Evolutionary conservation across 2,113 vertebrate genomes (phyloP).

Genomic region (Galemys pyrenaicus): DNA sequence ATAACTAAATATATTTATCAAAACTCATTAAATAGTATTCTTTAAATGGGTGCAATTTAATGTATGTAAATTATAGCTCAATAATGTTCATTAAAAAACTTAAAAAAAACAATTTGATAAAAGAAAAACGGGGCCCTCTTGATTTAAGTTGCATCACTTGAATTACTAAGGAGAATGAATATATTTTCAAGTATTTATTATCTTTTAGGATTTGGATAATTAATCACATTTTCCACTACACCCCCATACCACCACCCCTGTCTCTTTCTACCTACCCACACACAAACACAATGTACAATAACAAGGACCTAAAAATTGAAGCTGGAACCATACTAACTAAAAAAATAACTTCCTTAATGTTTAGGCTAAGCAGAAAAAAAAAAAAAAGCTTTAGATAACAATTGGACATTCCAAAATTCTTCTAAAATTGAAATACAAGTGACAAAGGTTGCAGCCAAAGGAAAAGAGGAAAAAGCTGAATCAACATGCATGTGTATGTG

Average conservation of each 20-base stretch:
- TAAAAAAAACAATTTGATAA: not conserved
- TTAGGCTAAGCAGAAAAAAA: constrained; percentile 27
- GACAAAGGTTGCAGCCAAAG: not conserved
- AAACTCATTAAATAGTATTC: too few relatives aligned
- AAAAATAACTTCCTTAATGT: constrained; percentile 24
- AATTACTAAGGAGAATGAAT: not conserved
- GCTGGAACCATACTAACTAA: not conserved
- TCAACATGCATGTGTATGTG: not conserved
- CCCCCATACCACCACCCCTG: not conserved
- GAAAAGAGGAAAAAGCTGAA: not conserved
- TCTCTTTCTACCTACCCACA: not conserved
- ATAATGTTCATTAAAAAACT: too few relatives aligned
- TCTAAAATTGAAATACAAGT: not conserved
- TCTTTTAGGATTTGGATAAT: not conserved
- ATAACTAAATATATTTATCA: too few relatives aligned
- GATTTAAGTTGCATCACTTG: not conserved
- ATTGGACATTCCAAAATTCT: not conserved
- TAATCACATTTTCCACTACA: not conserved
- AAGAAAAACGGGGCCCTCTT: not conserved
- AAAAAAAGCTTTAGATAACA: not conserved
- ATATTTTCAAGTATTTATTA: constrained; percentile 16
- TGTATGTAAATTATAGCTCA: too few relatives aligned
- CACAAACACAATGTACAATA: not conserved
- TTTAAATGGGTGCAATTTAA: too few relatives aligned
- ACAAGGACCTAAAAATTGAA: constrained; percentile 40